Evolutionary conservation across 2,113 vertebrate genomes (phyloP).

Genomic region (zebrafish (Danio rerio)): DNA sequence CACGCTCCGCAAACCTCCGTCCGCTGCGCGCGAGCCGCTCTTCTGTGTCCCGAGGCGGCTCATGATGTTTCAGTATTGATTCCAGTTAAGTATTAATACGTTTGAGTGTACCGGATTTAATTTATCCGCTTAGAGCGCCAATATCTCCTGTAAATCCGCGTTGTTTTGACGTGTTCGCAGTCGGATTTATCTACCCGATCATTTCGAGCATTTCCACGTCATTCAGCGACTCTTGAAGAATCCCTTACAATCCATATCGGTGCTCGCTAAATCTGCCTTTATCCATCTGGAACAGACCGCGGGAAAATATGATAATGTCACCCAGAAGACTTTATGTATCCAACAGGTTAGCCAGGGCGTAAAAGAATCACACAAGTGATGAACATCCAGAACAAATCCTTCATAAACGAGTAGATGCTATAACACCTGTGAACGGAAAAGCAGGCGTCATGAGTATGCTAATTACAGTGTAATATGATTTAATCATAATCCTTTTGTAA

Average conservation of each 20-base stretch:
- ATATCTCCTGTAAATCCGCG: slow-evolving; percentile 44
- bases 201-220: slow-evolving; percentile 25
- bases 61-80: slow-evolving; percentile 36
- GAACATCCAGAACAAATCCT: background rate
- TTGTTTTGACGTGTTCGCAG: slow-evolving; percentile 47
- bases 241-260: slow-evolving; percentile 33
- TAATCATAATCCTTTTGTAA: too few relatives aligned
- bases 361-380: background rate
- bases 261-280: slow-evolving; percentile 18
- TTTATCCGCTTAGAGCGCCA: slow-evolving; percentile 48
- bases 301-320: background rate
- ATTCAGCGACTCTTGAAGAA: background rate
- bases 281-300: slow-evolving; percentile 4
- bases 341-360: slow-evolving; percentile 5
- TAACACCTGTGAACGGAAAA: slow-evolving; percentile 5
- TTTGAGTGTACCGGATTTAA: slow-evolving; percentile 45
- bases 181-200: slow-evolving; percentile 26
- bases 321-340: background rate
- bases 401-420: background rate
- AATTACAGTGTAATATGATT: too few relatives aligned
- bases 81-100: slow-evolving; percentile 43
- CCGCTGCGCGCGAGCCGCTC: background rate
- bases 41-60: slow-evolving; percentile 26
- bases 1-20: background rate
- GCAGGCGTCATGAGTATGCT: background rate